Conservation (phyloP, 2,888 invertebrate species). For the Malachius bipustulatus region DNA sequence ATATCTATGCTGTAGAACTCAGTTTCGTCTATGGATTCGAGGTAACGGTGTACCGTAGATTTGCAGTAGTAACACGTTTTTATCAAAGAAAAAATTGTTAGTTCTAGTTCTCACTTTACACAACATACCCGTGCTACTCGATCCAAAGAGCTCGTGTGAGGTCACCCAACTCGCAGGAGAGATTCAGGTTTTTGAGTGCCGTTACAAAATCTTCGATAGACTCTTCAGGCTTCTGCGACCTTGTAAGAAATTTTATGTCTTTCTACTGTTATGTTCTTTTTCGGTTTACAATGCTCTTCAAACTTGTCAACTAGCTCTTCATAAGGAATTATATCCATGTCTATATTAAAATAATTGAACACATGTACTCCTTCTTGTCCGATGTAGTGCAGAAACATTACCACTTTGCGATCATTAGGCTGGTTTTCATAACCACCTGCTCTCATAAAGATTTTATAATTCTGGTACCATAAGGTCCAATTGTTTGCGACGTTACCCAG, state of each 20-base stretch:
- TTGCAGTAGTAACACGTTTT: too few relatives aligned
- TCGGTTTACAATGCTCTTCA: constrained; percentile 1
- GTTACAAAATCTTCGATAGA: not conserved
- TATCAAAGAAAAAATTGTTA: too few relatives aligned
- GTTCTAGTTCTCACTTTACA: too few relatives aligned
- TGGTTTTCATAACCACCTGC: constrained; percentile 1
- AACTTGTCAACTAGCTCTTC: not conserved
- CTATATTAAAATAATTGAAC: not conserved
- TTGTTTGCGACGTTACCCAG: not conserved
- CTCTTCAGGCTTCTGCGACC: not conserved
- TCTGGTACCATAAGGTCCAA: constrained; percentile 1
- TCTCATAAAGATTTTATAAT: not conserved
- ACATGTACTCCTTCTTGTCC: not conserved
- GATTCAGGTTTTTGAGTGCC: not conserved
- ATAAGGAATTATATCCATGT: not conserved
- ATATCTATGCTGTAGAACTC: too few relatives aligned
- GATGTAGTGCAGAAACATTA: not conserved
- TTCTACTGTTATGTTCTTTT: constrained; percentile 1
- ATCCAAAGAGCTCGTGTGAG: too few relatives aligned
- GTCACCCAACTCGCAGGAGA: not conserved
- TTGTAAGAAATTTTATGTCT: not conserved
- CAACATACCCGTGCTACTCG: too few relatives aligned
- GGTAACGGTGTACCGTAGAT: too few relatives aligned
- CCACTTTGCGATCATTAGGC: not conserved
- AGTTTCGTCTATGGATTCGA: too few relatives aligned